A percentile compares a stretch with the other conserved stretches of the same genome.
Conservation (phyloP, 2,797 vertebrate species). For the Syngnathus rostellatus region DNA sequence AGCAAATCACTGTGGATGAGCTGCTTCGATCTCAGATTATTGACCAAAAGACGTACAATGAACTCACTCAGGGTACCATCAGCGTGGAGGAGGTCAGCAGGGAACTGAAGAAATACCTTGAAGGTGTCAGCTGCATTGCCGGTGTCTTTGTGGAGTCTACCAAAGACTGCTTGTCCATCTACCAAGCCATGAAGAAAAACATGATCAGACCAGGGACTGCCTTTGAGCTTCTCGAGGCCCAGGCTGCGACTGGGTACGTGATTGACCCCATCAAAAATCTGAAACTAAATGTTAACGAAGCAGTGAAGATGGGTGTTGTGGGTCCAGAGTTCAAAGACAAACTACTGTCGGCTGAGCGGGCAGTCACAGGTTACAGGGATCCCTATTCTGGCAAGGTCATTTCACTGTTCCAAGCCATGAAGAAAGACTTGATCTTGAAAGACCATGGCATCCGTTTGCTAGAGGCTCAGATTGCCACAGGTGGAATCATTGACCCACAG, state of each 20-base stretch:
- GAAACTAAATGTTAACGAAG: slow-evolving; percentile 86
- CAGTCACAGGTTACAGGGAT: slow-evolving; percentile 91
- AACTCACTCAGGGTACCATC: slow-evolving; percentile 78
- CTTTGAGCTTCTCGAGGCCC: slow-evolving; percentile 93
- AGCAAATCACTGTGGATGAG: slow-evolving; percentile 90
- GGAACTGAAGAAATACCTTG: slow-evolving; percentile 83
- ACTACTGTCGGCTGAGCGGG: slow-evolving; percentile 88
- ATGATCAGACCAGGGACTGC: slow-evolving; percentile 95
- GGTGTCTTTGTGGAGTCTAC: slow-evolving; percentile 87
- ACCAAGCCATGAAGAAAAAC: slow-evolving; percentile 98
- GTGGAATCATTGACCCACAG: slow-evolving; percentile 93
- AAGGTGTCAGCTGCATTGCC: slow-evolving; percentile 91
- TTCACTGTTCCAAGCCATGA: slow-evolving; percentile 98
- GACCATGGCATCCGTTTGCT: slow-evolving; percentile 93
- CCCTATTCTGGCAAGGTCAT: slow-evolving; percentile 89
- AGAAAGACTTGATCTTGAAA: slow-evolving; percentile 93
- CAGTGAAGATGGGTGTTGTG: slow-evolving; percentile 86
- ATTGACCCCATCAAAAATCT: slow-evolving; percentile 94
- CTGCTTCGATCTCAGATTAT: slow-evolving; percentile 85
- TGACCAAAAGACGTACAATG: slow-evolving; percentile 78
- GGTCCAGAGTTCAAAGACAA: slow-evolving; percentile 97
- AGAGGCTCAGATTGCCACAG: slow-evolving; percentile 94
- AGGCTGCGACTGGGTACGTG: slow-evolving; percentile 92
- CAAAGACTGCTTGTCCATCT: slow-evolving; percentile 90
- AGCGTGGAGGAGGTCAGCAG: slow-evolving; percentile 86